Evolutionary conservation across 2,888 invertebrate genomes (phyloP).

Genomic region (Resseliella maxima): DNA sequence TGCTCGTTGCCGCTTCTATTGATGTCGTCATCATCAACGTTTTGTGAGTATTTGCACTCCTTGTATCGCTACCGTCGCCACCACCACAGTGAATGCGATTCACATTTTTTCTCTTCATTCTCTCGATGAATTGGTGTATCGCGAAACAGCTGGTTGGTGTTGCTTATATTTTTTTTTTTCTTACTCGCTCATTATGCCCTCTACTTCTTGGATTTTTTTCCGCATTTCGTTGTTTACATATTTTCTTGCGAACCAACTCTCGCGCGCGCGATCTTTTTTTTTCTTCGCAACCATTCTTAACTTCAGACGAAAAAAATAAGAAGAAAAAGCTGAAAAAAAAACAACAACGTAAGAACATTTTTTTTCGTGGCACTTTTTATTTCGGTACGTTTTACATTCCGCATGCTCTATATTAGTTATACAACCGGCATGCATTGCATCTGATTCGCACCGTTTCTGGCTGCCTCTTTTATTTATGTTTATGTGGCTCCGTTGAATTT

Average conservation of each 20-base stretch:
- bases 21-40: constrained; percentile 41
- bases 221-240: constrained; percentile 27
- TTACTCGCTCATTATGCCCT: constrained; percentile 41
- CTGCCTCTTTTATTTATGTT: constrained; percentile 35
- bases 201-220: not conserved
- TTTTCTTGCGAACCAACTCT: constrained; percentile 31
- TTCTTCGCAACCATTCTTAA: constrained; percentile 23
- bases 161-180: constrained; percentile 8
- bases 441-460: constrained; percentile 3
- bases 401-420: constrained; percentile 44
- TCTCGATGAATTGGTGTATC: not conserved
- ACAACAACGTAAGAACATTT: too few relatives aligned
- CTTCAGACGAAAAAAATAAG: not conserved
- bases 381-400: constrained; percentile 18
- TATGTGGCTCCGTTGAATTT: not conserved
- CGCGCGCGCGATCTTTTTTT: constrained; percentile 10
- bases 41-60: constrained; percentile 27
- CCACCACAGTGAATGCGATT: constrained; percentile 1
- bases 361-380: constrained; percentile 14
- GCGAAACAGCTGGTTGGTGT: constrained; percentile 48
- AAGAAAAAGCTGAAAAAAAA: too few relatives aligned
- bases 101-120: not conserved
- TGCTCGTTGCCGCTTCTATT: constrained; percentile 10
- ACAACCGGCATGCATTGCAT: not conserved
- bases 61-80: not conserved